These are phyloP conservation scores for Pangasianodon gigas DNA, from an alignment of 2,113 vertebrate species.

Conservation along the genomic window DNA sequence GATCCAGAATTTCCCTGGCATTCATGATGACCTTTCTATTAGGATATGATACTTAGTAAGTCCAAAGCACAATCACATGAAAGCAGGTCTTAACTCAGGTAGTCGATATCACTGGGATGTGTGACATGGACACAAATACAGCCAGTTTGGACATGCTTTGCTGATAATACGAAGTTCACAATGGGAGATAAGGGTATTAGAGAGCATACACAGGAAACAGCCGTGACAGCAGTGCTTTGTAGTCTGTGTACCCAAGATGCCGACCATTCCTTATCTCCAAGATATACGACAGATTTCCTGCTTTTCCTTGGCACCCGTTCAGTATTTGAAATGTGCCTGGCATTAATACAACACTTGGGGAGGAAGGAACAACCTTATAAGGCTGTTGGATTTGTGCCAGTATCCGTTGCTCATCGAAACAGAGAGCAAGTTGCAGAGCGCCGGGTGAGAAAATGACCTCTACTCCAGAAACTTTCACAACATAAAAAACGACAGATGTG, in stretches of 20 bases:
- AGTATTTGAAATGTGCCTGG: conserved; percentile 43
- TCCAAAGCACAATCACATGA: conserved; percentile 5
- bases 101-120: conserved; percentile 30
- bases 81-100: neutral
- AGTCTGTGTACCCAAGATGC: conserved; percentile 54
- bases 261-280: conserved; percentile 55
- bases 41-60: neutral
- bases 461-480: neutral
- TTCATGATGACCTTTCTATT: neutral
- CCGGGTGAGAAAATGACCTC: neutral
- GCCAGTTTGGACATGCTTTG: conserved; percentile 22
- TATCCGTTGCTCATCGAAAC: conserved; percentile 19
- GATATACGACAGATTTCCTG: conserved; percentile 59
- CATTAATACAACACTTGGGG: conserved; percentile 42
- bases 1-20: neutral
- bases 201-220: conserved; percentile 56
- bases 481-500: neutral
- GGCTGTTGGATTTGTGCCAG: conserved; percentile 30
- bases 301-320: conserved; percentile 54
- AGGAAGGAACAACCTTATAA: conserved; percentile 61
- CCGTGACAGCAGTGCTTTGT: conserved; percentile 57
- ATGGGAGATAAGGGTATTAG: conserved; percentile 55
- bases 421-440: neutral
- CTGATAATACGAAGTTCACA: conserved; percentile 50
- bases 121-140: conserved; percentile 35